A percentile compares a stretch with the other conserved stretches of the same genome.
phyloP scores from a whole-genome alignment of 64 coral and sea anemone species.

The Montipora sp. region DNA sequence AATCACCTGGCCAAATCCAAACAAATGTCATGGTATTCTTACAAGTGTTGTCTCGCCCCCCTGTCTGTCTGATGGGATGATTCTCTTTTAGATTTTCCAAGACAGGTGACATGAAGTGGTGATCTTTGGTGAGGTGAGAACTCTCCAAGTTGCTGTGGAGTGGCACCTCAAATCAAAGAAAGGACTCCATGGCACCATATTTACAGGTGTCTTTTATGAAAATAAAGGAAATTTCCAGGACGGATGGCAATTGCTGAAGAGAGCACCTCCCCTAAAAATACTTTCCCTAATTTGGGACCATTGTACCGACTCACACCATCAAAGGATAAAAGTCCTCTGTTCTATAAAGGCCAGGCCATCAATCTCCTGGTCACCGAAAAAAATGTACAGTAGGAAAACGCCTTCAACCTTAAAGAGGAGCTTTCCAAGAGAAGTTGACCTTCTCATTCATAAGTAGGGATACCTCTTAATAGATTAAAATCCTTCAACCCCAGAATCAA shows the following conservation, averaged over 20 bases:
- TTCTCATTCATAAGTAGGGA: slow-evolving; percentile 51
- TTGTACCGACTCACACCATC: neutral
- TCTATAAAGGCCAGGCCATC: slow-evolving; percentile 6
- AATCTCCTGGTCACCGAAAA: slow-evolving; percentile 7
- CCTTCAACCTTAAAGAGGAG: slow-evolving; percentile 8
- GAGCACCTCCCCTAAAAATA: neutral
- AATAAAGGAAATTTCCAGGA: neutral
- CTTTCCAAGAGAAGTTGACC: slow-evolving; percentile 49
- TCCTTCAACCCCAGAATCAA: no score
- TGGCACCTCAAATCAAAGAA: neutral
- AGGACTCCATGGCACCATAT: neutral
- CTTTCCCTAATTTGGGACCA: slow-evolving; percentile 12
- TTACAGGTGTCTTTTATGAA: neutral
- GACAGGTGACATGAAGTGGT: no score
- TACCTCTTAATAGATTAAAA: neutral
- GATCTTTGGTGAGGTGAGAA: no score
- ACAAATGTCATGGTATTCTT: no score
- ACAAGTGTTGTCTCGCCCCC: no score
- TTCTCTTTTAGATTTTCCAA: no score
- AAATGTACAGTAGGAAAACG: neutral
- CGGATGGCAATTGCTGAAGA: neutral
- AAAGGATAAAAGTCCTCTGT: slow-evolving; percentile 9
- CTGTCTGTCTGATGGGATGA: no score
- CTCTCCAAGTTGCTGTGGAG: no score
- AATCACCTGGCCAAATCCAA: no score